Evolutionary conservation across 2,113 vertebrate species (phyloP), one percentile per base, ranked within the genome.

Genomic region (Labeo rohita): DNA sequence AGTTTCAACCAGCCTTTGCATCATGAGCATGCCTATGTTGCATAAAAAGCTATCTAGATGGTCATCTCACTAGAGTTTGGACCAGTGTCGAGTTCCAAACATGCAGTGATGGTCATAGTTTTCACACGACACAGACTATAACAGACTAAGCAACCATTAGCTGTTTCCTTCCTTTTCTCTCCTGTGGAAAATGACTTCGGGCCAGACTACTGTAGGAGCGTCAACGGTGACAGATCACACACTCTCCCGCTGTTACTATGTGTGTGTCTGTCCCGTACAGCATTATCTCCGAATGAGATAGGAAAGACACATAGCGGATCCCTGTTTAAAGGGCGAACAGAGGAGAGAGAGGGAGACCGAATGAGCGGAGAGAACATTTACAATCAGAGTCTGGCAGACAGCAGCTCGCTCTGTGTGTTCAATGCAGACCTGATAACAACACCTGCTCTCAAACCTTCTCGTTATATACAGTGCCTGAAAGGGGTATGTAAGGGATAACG

Each of bases 371-470:
- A 66, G 39, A 74, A 65, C 78, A 80, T 86, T 84, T 84, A 80
- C 72, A 87, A 49, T 82, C 76, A 66, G 52, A 82, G 23, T 63
- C 65, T 78, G 39, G 61, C 47, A 77, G 61, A 74, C 12, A 87
- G 82, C 28, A 47, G 59, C 36, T 54, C 49, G 63, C 59, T 75
- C 59, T 18, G 54, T 84, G 66, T 75, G 75, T 65, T 88, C 73
- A 76, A 79, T 39, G 63, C 54, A 87, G 66, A 23, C 18, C 73
- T 84, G 83, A 87, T 80, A 84, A 78, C 73, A 79, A 47, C 28
- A 77, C 49, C 82, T 59, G 63, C 86, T 68, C 54, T 66, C 28
- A 76, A 49, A 50, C 34, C 72, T 76, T 36, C 56, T 75, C 12
- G 45, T 49, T 75, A 74, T 8, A 68, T 49, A 49, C 11, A 15